phyloP scores from a whole-genome alignment of 2,797 vertebrate species.

The Odontamblyopus rebecca region DNA sequence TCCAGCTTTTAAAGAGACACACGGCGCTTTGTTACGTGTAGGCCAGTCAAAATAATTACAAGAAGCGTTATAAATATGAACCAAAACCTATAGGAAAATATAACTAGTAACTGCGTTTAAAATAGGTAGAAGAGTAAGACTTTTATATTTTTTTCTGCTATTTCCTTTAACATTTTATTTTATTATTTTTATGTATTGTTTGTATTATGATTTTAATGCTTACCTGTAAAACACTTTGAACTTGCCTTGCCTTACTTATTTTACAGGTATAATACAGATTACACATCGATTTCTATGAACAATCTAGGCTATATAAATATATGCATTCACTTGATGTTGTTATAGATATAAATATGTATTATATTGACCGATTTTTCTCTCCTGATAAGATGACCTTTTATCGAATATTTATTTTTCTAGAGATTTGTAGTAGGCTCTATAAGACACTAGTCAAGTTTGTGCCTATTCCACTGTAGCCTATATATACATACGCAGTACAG shows the following conservation, averaged over 20 bases:
- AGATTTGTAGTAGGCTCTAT: neutral
- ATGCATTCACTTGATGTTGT: neutral
- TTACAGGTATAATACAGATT: too few species aligned
- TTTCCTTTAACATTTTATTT: too few species aligned
- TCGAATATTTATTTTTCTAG: neutral
- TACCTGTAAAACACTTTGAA: too few species aligned
- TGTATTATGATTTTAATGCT: too few species aligned
- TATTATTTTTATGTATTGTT: too few species aligned
- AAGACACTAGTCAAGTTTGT: neutral
- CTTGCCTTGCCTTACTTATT: too few species aligned
- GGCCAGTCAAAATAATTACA: neutral
- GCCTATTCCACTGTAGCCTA: neutral
- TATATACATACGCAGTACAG: neutral
- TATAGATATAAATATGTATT: neutral
- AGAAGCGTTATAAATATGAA: neutral
- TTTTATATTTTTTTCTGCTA: too few species aligned
- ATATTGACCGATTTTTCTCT: too few species aligned
- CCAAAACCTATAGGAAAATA: neutral
- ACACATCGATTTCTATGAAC: too few species aligned
- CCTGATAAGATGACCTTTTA: too few species aligned
- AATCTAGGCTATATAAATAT: too few species aligned
- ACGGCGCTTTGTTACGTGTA: neutral
- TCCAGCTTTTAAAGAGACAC: slow-evolving; percentile 59
- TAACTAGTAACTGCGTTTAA: neutral
- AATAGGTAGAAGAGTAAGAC: too few species aligned